Evolutionary conservation across 2,888 invertebrate genomes (phyloP).

Genomic region (Tetrapedia diversipes): DNA sequence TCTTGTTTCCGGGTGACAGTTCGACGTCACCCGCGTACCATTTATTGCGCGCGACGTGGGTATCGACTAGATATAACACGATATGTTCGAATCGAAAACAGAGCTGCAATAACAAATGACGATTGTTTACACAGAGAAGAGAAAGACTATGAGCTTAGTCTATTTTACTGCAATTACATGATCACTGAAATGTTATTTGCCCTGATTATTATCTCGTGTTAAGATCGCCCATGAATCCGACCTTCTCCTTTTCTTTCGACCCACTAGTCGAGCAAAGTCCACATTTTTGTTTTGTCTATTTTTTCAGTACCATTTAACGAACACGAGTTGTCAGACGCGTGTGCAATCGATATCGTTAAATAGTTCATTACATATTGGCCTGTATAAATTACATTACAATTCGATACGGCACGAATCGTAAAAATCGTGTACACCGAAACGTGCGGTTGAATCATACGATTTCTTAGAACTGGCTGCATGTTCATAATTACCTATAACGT

Average conservation of each 20-base stretch:
- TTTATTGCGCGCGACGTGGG: slow-evolving; percentile 3
- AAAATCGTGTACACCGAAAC: slow-evolving; percentile 5
- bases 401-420: slow-evolving; percentile 5
- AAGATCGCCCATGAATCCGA: slow-evolving; percentile 18
- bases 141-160: neutral
- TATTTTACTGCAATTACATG: slow-evolving; percentile 15
- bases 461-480: neutral
- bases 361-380: slow-evolving; percentile 52
- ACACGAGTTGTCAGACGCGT: slow-evolving; percentile 10
- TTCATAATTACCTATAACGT: neutral
- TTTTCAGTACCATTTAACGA: slow-evolving; percentile 45
- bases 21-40: neutral
- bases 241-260: slow-evolving; percentile 40
- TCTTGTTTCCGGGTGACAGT: neutral
- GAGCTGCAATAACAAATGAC: slow-evolving; percentile 30
- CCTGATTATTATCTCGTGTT: slow-evolving; percentile 30
- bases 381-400: slow-evolving; percentile 50
- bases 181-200: slow-evolving; percentile 28
- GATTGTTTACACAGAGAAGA: slow-evolving; percentile 25
- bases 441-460: slow-evolving; percentile 14
- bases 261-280: slow-evolving; percentile 58
- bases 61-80: neutral
- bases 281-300: slow-evolving; percentile 56
- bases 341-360: slow-evolving; percentile 37
- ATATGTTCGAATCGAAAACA: neutral